phyloP scores from a whole-genome alignment of 1,140 invertebrate species.

The Triops longicaudatus region DNA sequence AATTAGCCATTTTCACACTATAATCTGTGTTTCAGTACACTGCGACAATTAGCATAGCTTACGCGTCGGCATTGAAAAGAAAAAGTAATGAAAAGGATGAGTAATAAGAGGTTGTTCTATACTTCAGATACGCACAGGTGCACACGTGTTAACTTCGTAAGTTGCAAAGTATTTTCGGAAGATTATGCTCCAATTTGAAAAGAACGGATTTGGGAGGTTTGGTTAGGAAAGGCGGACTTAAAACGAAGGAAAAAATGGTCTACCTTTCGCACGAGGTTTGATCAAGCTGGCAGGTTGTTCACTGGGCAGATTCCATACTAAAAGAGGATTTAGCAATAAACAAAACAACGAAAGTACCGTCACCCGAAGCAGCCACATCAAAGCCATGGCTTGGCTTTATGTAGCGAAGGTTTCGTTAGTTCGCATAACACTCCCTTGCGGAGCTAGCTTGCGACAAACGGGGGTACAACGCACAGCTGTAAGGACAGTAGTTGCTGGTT shows the following conservation, averaged over 20 bases:
- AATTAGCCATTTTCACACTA: too few relatives aligned
- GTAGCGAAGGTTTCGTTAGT: background rate
- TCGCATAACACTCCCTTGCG: constrained; percentile 1
- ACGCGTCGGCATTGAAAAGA: too few relatives aligned
- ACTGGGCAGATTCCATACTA: background rate
- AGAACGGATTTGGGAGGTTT: background rate
- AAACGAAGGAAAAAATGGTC: background rate
- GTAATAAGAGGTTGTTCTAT: too few relatives aligned
- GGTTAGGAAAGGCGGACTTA: background rate
- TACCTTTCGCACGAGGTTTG: background rate
- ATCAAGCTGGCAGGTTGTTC: background rate
- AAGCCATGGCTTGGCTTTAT: constrained; percentile 11
- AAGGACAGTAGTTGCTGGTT: background rate
- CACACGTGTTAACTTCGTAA: too few relatives aligned
- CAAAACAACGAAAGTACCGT: background rate
- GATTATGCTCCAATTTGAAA: background rate
- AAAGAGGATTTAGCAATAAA: background rate
- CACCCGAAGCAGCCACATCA: constrained; percentile 10
- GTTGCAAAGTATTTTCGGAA: too few relatives aligned
- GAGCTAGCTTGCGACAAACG: background rate
- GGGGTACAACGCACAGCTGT: background rate
- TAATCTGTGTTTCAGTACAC: too few relatives aligned
- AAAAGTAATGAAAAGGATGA: too few relatives aligned
- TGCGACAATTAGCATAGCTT: too few relatives aligned
- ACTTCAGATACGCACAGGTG: too few relatives aligned